Conservation (phyloP, 2,113 vertebrate species). For the Hemiscyllium ocellatum region DNA sequence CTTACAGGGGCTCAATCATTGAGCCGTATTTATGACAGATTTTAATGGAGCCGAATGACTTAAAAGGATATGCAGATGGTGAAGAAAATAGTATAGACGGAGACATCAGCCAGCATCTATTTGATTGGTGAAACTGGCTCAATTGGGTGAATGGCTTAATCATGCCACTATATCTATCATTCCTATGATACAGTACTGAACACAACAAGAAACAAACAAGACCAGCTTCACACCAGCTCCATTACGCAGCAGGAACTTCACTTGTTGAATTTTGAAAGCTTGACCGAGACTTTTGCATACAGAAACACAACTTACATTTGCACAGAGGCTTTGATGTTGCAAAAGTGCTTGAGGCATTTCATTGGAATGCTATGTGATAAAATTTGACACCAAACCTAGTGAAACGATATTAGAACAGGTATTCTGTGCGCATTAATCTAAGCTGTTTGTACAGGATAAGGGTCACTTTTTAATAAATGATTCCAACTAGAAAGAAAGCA, state of each 20-base stretch:
- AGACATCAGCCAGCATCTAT: too few relatives aligned
- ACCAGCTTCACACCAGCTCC: not conserved
- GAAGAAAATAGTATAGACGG: too few relatives aligned
- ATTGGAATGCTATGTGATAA: not conserved
- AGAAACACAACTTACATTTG: not conserved
- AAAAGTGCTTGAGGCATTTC: not conserved
- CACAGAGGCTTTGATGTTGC: not conserved
- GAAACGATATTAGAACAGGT: not conserved
- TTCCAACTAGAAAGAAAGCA: not conserved
- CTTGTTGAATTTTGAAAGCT: not conserved
- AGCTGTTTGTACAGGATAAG: not conserved
- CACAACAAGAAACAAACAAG: not conserved
- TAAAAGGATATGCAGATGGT: too few relatives aligned
- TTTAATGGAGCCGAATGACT: too few relatives aligned
- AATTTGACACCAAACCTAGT: not conserved
- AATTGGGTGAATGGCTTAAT: too few relatives aligned
- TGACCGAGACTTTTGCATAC: not conserved
- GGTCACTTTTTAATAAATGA: not conserved
- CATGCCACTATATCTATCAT: too few relatives aligned
- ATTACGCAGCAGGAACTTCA: not conserved
- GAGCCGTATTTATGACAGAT: too few relatives aligned
- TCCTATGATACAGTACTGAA: not conserved
- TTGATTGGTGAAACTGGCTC: too few relatives aligned
- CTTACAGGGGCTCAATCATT: too few relatives aligned
- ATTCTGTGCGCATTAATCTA: not conserved